Base-by-base conservation (phyloP, 2,888 invertebrate species). In the Aromia moschata region DNA sequence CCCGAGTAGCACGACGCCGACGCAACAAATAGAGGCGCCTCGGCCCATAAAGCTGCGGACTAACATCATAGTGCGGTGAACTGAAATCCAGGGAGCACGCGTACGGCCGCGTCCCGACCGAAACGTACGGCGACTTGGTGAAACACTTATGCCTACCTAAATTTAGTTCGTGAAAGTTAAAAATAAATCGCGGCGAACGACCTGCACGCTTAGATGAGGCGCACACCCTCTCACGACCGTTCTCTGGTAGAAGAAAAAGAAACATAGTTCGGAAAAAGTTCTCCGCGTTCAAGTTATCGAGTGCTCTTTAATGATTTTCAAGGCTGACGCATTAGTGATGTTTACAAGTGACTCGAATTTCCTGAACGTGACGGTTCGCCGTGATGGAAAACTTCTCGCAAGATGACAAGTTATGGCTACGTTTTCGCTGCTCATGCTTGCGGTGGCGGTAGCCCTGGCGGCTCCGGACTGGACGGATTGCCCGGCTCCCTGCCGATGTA, bases 401-500 rank as follows among this genome's bases (percentile, higher is more conserved):
- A 69, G 72, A 79, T 79, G 79, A 78, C 60, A 57, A 65, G 69
- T 62, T 69, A 80, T 81, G 80, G 80, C 79, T 74, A 73, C 74
- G 71, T 73, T 77, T 67, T 70, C 73, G 69, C 67, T 80, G 70
- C 68, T 80, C 71, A 70, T 77, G 72, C 72, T 80, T 71, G 70
- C 77, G 68, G 75, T 75, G 74, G 77, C 79, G 63, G 66, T 79
- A 74, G 84, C 84, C 70, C 81, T 83, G 61, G 84, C 84, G 63
- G 84, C 86, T 70, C 87, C 89, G 61, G 94, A 94, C 81, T 94
- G 93, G 93, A 92, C 92, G 51, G 93, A 92, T 81, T 94, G 94
- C 81, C 92, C 93, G 73, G 85, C 88, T 68, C 89, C 91, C 72
- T 95, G 95, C 80, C 88, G 89, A 74, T 95, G 95, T 85, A 94